These are phyloP conservation scores for Phrynocephalus guinanensis DNA, from an alignment of 2,797 vertebrate species.

Conservation along the genomic window DNA sequence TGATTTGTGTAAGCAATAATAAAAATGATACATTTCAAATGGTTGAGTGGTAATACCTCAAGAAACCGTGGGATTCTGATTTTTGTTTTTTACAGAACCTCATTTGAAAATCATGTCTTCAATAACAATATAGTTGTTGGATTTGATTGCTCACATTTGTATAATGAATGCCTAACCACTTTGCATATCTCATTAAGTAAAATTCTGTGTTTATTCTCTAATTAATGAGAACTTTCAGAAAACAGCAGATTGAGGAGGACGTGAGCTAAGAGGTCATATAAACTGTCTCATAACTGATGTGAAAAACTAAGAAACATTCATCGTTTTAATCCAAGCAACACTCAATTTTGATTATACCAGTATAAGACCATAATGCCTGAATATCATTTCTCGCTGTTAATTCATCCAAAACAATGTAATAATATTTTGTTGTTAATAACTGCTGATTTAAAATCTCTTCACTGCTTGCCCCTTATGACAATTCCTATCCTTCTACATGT, in stretches of 20 bases:
- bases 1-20: not conserved
- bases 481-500: not conserved
- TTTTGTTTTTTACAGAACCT: not conserved
- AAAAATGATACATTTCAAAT: conserved; percentile 7
- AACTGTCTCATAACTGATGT: conserved; percentile 8
- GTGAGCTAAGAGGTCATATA: conserved; percentile 32
- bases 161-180: conserved; percentile 30
- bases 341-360: conserved; percentile 23
- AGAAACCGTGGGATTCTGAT: conserved; percentile 2
- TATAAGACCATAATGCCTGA: not conserved
- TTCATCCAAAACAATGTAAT: not conserved
- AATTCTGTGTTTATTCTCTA: conserved; percentile 28
- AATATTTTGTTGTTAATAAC: not conserved
- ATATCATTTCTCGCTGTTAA: not conserved
- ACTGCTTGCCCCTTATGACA: not conserved
- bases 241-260: not conserved
- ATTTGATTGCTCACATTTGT: conserved; percentile 23
- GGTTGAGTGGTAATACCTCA: not conserved
- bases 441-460: not conserved
- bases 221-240: conserved; percentile 35
- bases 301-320: conserved; percentile 26
- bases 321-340: conserved; percentile 18
- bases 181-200: conserved; percentile 27
- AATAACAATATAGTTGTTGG: conserved; percentile 18
- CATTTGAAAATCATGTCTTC: conserved; percentile 32